Base-by-base conservation (phyloP, 1,140 invertebrate species). In the Brachionus paranguensis region DNA sequence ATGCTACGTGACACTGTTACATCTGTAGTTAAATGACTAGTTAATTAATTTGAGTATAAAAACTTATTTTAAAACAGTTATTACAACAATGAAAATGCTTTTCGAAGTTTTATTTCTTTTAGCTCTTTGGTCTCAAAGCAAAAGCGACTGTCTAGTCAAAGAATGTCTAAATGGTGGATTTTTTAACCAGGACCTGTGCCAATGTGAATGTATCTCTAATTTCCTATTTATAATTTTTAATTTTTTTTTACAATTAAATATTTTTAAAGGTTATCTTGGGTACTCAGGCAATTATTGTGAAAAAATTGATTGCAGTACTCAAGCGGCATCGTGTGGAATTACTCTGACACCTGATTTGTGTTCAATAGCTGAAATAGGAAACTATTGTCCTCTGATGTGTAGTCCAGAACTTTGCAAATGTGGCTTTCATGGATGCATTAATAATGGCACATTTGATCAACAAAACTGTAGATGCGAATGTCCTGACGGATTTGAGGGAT, bases 221-320 rank as follows among this genome's bases (percentile, higher is more conserved):
- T 65, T 65, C 7, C 20, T 37, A 37, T 37, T 37, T 37, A 3
- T 1, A 6, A 7, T 3, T 37, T 5, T 7, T 37, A 6, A 37
- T 3, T 7, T 37, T 37, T 65, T 65, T 65, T 65, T 12, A 12
- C 17, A 10, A 14, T 65, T 12, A 27, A 33, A 33, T 33, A 29
- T 14, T 27, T 64, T 29, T 20, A 27, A 41, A 72, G 68, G 72
- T 7, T 81, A n/a, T 47, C 12, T 10, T 3, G 29, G 78, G 3
- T 81, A 81, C 12, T 81, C 53, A 27, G 78, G 78, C n/a, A 24
- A 81, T 5, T 64, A 33, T 37, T 81, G 78, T 81, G 53, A 81
- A 81, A n/a, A 43, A 10, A 27, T 24, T 45, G 33, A 81, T 24
- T 81, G 78, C 27, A 60, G 27, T 24, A 7, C 55, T 1, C 53